Evolutionary conservation across 2,113 vertebrate genomes (phyloP), one percentile per base, ranked within the genome.

Genomic region (Oryzias celebensis): DNA sequence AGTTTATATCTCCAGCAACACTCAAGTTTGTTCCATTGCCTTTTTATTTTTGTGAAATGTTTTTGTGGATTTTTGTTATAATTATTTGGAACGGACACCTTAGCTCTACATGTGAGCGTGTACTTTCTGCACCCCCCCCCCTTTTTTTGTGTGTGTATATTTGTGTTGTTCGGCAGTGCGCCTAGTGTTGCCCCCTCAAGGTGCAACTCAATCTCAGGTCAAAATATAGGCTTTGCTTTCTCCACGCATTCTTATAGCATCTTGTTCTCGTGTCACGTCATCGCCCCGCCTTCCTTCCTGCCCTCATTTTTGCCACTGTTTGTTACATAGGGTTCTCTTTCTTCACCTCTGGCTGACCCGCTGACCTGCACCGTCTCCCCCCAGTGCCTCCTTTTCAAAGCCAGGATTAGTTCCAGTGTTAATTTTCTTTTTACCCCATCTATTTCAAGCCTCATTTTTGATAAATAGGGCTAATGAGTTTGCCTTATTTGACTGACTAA

Each of bases 141-240:
- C 7, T 36, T 36, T 36, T 36, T 10, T 1, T 8, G 31, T 10
- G 31, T 89, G 26, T 80, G 83, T 89, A 75, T 90, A 79, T 69
- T 76, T 77, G 78, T 74, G 77, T 80, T 72, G 77, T 89, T 73
- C 87, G 81, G 83, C 80, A 82, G 85, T 88, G 89, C 87, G 18
- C 83, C 84, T 81, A 68, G 77, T 50, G 46, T 77, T 78, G 82
- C 73, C 68, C 73, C 68, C 63, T 80, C 76, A 74, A 89, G 91
- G 88, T 87, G 91, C 91, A 47, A 74, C 83, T 90, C 87, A 92
- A 93, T 94, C 95, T 96, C 95, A 96, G 94, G 96, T 96, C 93
- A 93, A 92, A 93, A 90, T 92, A 90, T 85, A 84, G 67, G 73
- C 87, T 90, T 87, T 86, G 68, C 85, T 90, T 83, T 86, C 77